Base-by-base conservation (phyloP, 2,797 vertebrate species). In the Aphelocoma californica region DNA sequence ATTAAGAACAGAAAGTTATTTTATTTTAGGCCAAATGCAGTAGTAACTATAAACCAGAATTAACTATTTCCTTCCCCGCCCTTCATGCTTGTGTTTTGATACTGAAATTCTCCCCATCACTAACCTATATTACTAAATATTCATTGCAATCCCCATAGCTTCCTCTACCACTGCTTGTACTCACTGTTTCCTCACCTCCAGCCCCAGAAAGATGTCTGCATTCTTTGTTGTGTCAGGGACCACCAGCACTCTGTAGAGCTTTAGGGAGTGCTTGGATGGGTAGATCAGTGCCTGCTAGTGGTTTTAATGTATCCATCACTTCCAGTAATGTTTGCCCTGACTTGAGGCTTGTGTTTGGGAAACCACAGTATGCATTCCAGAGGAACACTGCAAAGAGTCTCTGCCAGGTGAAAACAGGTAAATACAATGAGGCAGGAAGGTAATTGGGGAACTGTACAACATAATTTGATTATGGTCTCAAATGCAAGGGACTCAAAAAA, bases 361-460 rank as follows among this genome's bases (percentile, higher is more conserved):
- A 82, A 70, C 73, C 71, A 61, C 70, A 81, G 62, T 85, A 5
- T 90, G 78, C 16, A 15, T 88, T 94, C 81, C 94, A 91, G 72
- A 80, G 80, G 83, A 80, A 78, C 78, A 50, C 10, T 28, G 58
- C 74, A 93, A 92, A 91, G 69, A 77, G 54, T 2, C 20, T 75
- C 89, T 96, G 93, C 96, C 65, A 72, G 67, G 92, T 45, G 92
- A 83, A 95, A 95, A 14, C 78, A 95, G 96, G 92, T 96, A 97
- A 95, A 97, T 93, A 91, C n/a, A 93, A 86, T 88, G 95, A 96
- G 97, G 71, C 77, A 70, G 89, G 79, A 88, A 95, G 69, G 57
- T 89, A 92, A 91, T 3, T 50, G 53, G 31, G 78, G 44, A 86
- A 58, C 53, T 48, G 53, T 80, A 81, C 45, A 71, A 40, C 0